Evolutionary conservation across 2,888 invertebrate species (phyloP).

Genomic region (Neuroscelio doddi): DNA sequence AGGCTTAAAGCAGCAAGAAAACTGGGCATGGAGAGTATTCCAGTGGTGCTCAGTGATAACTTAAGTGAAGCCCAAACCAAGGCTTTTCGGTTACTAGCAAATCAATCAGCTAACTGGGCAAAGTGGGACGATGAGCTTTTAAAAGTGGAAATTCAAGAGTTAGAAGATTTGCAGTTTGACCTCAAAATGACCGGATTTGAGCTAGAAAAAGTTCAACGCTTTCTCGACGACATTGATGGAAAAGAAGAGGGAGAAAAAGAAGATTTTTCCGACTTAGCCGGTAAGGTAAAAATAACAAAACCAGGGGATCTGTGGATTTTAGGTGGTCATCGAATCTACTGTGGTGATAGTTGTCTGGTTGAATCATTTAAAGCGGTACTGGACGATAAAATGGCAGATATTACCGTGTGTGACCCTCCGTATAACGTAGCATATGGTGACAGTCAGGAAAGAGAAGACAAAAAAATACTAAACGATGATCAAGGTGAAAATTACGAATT

Average conservation of each 20-base stretch:
- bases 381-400: slow-evolving; percentile 18
- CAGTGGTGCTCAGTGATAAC: slow-evolving; percentile 15
- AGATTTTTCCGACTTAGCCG: slow-evolving; percentile 15
- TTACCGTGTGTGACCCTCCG: slow-evolving; percentile 12
- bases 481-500: slow-evolving; percentile 18
- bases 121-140: slow-evolving; percentile 19
- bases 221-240: slow-evolving; percentile 13
- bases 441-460: slow-evolving; percentile 9
- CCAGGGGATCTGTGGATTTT: slow-evolving; percentile 17
- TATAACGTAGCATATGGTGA: slow-evolving; percentile 7
- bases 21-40: slow-evolving; percentile 17
- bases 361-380: slow-evolving; percentile 18
- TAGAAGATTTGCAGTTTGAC: slow-evolving; percentile 18
- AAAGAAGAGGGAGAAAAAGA: slow-evolving; percentile 13
- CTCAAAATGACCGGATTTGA: slow-evolving; percentile 18
- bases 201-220: slow-evolving; percentile 16
- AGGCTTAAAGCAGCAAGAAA: slow-evolving; percentile 20
- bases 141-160: slow-evolving; percentile 19
- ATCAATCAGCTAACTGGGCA: slow-evolving; percentile 20
- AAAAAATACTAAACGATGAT: slow-evolving; percentile 17
- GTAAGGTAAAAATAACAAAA: slow-evolving; percentile 17
- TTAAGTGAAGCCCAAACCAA: slow-evolving; percentile 15
- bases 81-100: slow-evolving; percentile 17
- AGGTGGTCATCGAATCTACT: slow-evolving; percentile 19
- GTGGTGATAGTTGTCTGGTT: slow-evolving; percentile 16